Evolutionary conservation across 1,140 invertebrate genomes (phyloP).

Genomic region (Drosophila pallidifrons): DNA sequence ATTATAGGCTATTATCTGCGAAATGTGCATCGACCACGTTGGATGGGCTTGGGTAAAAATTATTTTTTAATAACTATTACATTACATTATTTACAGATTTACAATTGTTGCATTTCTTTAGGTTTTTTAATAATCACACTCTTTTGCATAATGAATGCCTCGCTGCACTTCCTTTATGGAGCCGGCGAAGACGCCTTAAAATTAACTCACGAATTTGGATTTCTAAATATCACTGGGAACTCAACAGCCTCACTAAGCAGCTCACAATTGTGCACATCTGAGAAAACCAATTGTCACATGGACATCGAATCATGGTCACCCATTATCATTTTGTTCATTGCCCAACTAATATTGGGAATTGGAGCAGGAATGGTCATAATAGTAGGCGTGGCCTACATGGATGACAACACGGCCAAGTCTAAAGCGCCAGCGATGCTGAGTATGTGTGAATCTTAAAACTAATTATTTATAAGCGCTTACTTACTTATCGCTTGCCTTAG

Average conservation of each 20-base stretch:
- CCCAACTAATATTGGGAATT: conserved; percentile 88
- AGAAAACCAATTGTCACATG: conserved; percentile 35
- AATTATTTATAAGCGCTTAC: background rate
- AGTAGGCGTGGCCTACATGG: conserved; percentile 89
- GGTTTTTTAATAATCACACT: conserved; percentile 89
- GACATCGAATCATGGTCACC: conserved; percentile 86
- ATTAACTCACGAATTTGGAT: conserved; percentile 88
- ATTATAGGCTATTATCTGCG: conserved; percentile 70
- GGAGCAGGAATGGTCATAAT: conserved; percentile 88
- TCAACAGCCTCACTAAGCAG: conserved; percentile 42
- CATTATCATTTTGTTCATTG: conserved; percentile 87
- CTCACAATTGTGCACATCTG: conserved; percentile 46
- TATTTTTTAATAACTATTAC: too few species aligned
- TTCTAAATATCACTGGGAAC: conserved; percentile 51
- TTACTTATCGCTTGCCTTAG: conserved; percentile 69
- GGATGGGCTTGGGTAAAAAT: conserved; percentile 73
- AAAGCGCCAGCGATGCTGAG: conserved; percentile 89
- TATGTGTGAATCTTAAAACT: conserved; percentile 65
- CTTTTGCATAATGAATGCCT: conserved; percentile 89
- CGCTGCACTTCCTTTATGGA: conserved; percentile 91
- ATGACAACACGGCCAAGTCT: conserved; percentile 89
- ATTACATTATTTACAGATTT: conserved; percentile 1
- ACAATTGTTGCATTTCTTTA: conserved; percentile 68
- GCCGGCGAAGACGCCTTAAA: conserved; percentile 89
- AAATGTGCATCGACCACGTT: conserved; percentile 71